phyloP scores from a whole-genome alignment of 2,888 invertebrate species.

The Ectropis crepuscularia region DNA sequence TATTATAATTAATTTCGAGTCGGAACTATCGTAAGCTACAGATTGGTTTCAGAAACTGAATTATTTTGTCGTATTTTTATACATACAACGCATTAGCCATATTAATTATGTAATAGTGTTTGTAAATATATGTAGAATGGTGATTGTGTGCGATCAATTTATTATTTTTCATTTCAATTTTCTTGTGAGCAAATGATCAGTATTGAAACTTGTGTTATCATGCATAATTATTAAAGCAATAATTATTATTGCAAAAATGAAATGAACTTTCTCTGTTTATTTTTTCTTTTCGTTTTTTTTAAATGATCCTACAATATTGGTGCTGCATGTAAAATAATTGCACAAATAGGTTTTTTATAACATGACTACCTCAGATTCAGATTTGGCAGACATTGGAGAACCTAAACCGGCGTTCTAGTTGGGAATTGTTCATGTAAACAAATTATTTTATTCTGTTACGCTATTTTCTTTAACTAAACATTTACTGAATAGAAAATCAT shows the following conservation, averaged over 20 bases:
- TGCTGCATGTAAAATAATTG: conserved; percentile 55
- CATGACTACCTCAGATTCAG: conserved; percentile 79
- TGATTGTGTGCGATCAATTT: conserved; percentile 48
- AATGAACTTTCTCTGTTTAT: conserved; percentile 10
- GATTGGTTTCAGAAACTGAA: conserved; percentile 48
- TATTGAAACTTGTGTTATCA: conserved; percentile 49
- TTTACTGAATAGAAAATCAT: too few relatives aligned
- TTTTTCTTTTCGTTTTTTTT: neutral
- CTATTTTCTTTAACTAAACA: too few relatives aligned
- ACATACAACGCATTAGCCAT: conserved; percentile 57
- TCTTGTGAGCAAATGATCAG: conserved; percentile 53
- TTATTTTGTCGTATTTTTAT: conserved; percentile 57
- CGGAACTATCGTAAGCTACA: conserved; percentile 8
- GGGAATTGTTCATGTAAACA: too few relatives aligned
- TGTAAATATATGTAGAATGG: conserved; percentile 65
- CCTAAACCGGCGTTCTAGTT: conserved; percentile 18
- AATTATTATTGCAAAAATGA: conserved; percentile 30
- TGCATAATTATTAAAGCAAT: conserved; percentile 43
- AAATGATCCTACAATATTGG: conserved; percentile 48
- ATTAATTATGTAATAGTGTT: conserved; percentile 57
- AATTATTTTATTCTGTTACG: too few relatives aligned
- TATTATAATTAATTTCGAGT: too few relatives aligned
- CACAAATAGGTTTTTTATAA: conserved; percentile 64
- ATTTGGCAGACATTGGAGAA: conserved; percentile 71
- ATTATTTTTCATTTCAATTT: conserved; percentile 41